Evolutionary conservation across 2,888 invertebrate genomes (phyloP).

Genomic region (Chironomus tentans): DNA sequence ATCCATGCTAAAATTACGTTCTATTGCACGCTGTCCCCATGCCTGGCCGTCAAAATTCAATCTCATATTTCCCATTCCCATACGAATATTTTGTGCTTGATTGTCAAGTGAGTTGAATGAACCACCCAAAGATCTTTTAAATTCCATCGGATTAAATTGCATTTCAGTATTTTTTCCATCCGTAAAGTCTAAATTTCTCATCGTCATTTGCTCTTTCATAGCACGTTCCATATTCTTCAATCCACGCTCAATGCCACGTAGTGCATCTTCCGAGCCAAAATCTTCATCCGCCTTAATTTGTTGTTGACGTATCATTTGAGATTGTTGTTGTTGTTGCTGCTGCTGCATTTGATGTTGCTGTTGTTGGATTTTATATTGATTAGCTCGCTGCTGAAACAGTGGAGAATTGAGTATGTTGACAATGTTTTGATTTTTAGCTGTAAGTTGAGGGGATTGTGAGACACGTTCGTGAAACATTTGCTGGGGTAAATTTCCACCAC

Average conservation of each 20-base stretch:
- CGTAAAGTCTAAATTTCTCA: constrained; percentile 34
- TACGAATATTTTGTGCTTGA: constrained; percentile 28
- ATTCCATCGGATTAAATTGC: constrained; percentile 30
- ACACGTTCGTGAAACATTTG: constrained; percentile 28
- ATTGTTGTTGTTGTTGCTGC: constrained; percentile 23
- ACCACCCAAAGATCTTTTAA: constrained; percentile 30
- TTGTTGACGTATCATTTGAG: constrained; percentile 8
- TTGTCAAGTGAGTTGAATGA: constrained; percentile 31
- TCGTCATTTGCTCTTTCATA: constrained; percentile 43
- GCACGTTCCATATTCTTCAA: constrained; percentile 43
- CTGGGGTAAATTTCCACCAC: constrained; percentile 29
- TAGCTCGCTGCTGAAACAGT: constrained; percentile 29
- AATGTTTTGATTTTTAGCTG: constrained; percentile 25
- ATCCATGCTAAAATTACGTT: constrained; percentile 32
- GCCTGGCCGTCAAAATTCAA: constrained; percentile 28
- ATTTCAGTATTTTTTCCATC: constrained; percentile 33
- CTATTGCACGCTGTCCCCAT: constrained; percentile 31
- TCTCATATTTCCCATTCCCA: constrained; percentile 30
- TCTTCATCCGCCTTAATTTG: constrained; percentile 37
- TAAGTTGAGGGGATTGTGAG: constrained; percentile 29
- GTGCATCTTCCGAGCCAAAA: constrained; percentile 42
- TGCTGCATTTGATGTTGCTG: constrained; percentile 30
- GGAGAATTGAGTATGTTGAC: constrained; percentile 30
- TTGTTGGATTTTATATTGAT: constrained; percentile 29
- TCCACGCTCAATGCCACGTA: constrained; percentile 42